Conservation (phyloP, 2,113 vertebrate genomes). For the Daubentonia madagascariensis region DNA sequence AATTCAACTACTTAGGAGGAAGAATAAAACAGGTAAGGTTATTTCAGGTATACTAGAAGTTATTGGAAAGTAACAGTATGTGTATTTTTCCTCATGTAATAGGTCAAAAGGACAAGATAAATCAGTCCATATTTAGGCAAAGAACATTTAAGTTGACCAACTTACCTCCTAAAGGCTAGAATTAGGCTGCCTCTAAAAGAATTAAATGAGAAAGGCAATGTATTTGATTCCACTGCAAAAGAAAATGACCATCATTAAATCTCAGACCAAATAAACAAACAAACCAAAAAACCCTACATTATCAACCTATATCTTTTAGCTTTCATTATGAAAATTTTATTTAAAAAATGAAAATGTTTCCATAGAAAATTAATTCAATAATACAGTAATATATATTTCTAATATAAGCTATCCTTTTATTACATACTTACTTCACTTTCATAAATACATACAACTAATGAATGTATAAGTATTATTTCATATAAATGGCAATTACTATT, state of each 20-base stretch:
- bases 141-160: background rate
- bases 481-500: constrained; percentile 1
- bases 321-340: background rate
- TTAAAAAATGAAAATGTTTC: background rate
- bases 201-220: constrained; percentile 75
- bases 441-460: background rate
- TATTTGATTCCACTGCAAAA: constrained; percentile 88
- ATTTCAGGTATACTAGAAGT: background rate
- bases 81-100: background rate
- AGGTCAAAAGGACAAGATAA: background rate
- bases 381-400: background rate
- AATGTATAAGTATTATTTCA: background rate
- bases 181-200: constrained; percentile 84
- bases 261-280: background rate
- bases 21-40: background rate
- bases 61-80: background rate
- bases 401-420: background rate
- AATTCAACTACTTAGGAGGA: background rate
- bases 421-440: background rate
- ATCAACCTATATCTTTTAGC: background rate
- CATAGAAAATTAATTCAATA: background rate
- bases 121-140: background rate
- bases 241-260: constrained; percentile 48
- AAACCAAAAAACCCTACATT: background rate
- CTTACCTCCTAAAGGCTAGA: constrained; percentile 91